Evolutionary conservation across 2,797 vertebrate species (phyloP).

Genomic region (Muscicapa striata): DNA sequence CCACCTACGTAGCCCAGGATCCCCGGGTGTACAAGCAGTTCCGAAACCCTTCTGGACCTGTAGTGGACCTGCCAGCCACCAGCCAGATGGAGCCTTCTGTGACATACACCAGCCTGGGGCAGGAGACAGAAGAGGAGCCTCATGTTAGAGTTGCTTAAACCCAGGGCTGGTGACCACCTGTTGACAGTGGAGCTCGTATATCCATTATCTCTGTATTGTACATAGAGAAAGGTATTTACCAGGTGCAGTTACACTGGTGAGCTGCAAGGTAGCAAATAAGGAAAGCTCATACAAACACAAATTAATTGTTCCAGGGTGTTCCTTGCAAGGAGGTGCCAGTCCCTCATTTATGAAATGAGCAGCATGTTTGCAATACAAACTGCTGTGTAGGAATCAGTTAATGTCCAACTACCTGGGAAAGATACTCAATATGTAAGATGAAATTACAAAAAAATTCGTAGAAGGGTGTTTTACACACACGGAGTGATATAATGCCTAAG

Average conservation of each 20-base stretch:
- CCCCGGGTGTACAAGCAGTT: conserved; percentile 96
- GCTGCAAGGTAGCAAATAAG: conserved; percentile 79
- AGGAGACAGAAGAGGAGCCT: conserved; percentile 88
- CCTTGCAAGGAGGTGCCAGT: conserved; percentile 54
- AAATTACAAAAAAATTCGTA: conserved; percentile 12
- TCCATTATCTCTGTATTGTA: conserved; percentile 81
- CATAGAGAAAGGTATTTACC: conserved; percentile 85
- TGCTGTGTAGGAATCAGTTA: not conserved
- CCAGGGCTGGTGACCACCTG: conserved; percentile 42
- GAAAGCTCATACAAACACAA: conserved; percentile 61
- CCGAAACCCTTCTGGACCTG: conserved; percentile 84
- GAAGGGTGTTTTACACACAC: conserved; percentile 60
- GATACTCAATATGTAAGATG: conserved; percentile 1
- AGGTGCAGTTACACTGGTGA: conserved; percentile 72
- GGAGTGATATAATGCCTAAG: conserved; percentile 52
- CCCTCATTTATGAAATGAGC: conserved; percentile 12
- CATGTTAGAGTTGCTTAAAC: conserved; percentile 85
- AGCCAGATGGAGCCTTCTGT: conserved; percentile 88
- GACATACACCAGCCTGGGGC: conserved; percentile 90
- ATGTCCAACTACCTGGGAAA: conserved; percentile 16
- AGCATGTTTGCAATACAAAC: conserved; percentile 12
- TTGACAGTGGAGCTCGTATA: conserved; percentile 63
- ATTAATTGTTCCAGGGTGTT: conserved; percentile 34
- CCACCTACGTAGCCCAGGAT: conserved; percentile 92
- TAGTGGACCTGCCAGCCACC: conserved; percentile 77